Percentiles rank a stretch among this genome's conserved stretches.
Evolutionary conservation across 35 echinoderm and acorn worm genomes (phyloP).

Genomic region (Chiridota heheva): DNA sequence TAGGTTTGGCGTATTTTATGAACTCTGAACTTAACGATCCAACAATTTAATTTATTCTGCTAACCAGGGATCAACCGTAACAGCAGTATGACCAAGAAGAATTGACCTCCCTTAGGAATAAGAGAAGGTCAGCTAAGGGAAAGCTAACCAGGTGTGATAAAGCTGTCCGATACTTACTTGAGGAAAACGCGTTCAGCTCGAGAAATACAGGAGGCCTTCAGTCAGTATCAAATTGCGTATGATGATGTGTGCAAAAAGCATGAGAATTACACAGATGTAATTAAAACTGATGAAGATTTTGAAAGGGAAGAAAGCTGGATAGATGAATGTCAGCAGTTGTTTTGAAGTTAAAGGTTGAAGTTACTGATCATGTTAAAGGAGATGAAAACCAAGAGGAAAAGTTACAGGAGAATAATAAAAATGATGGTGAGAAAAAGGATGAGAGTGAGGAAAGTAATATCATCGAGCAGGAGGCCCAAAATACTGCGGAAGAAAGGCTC

Average conservation of each 20-base stretch:
- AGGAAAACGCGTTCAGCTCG: background rate
- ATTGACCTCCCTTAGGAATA: too few relatives aligned
- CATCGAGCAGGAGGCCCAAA: background rate
- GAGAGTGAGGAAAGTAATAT: background rate
- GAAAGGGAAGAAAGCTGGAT: constrained; percentile 21
- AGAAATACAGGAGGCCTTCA: constrained; percentile 15
- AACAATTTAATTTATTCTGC: too few relatives aligned
- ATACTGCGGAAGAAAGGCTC: background rate
- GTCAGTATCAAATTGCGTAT: background rate
- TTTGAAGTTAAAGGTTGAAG: constrained; percentile 9
- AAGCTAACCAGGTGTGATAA: constrained; percentile 21
- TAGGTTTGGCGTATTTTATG: too few relatives aligned
- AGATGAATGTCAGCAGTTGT: constrained; percentile 25
- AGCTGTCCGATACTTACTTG: constrained; percentile 7
- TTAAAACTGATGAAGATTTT: constrained; percentile 11
- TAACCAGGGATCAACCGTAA: too few relatives aligned
- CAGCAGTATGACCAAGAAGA: too few relatives aligned
- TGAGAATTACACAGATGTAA: background rate
- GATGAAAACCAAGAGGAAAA: background rate
- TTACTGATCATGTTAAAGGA: constrained; percentile 15
- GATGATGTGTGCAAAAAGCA: constrained; percentile 16
- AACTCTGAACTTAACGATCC: too few relatives aligned
- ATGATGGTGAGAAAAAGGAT: background rate
- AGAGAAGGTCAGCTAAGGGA: constrained; percentile 19
- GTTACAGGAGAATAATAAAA: too few relatives aligned